Percentiles rank a stretch among this genome's conserved stretches.
Evolutionary conservation across 2,888 invertebrate genomes (phyloP).

Genomic region (Parochlus steinenii): DNA sequence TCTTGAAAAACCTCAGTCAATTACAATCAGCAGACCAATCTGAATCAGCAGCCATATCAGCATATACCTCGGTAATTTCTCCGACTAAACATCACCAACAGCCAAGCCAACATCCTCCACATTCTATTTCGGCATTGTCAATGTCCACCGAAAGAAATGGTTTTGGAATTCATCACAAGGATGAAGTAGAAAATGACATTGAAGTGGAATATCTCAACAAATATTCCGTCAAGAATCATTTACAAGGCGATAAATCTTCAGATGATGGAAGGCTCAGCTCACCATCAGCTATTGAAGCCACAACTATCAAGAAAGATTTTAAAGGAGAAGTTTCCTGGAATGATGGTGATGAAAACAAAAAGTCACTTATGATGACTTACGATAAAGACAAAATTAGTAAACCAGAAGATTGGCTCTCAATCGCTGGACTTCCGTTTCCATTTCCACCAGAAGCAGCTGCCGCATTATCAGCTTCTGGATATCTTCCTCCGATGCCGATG

Average conservation of each 20-base stretch:
- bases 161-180: no score
- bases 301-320: conserved; percentile 20
- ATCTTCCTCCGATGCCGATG: conserved; percentile 29
- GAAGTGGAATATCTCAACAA: conserved; percentile 9
- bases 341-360: conserved; percentile 25
- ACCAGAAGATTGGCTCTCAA: conserved; percentile 25
- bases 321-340: conserved; percentile 26
- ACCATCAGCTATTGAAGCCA: conserved; percentile 18
- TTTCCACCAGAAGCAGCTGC: conserved; percentile 27
- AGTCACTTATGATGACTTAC: no score
- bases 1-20: conserved; percentile 11
- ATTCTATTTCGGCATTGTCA: conserved; percentile 7
- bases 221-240: background rate
- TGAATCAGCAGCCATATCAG: conserved; percentile 1
- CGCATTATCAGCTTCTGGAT: conserved; percentile 22
- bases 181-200: conserved; percentile 12
- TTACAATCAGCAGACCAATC: conserved; percentile 12
- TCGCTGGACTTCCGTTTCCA: conserved; percentile 30
- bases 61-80: background rate
- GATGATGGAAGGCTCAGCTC: background rate
- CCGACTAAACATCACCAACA: conserved; percentile 1
- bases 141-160: no score
- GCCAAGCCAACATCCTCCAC: conserved; percentile 8
- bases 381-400: no score
- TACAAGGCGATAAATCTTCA: background rate